Percentiles rank a stretch among this genome's conserved stretches.
Evolutionary conservation across 2,797 vertebrate species (phyloP).

Genomic region (Simalia tracyae): DNA sequence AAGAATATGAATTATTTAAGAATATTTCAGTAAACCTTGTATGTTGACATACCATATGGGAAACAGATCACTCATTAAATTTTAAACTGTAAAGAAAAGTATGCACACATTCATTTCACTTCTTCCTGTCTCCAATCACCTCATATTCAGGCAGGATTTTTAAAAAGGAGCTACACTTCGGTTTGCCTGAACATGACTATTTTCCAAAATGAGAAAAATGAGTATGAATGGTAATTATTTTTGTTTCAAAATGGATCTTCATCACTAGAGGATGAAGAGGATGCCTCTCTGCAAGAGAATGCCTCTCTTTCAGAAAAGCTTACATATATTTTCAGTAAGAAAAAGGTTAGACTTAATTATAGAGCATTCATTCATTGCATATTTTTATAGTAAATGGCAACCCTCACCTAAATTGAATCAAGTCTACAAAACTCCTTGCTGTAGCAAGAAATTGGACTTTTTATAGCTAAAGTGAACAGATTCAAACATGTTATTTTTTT

Average conservation of each 20-base stretch:
- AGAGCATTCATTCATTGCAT: background rate
- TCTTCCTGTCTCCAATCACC: too few relatives aligned
- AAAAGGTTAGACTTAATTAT: background rate
- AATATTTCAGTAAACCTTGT: background rate
- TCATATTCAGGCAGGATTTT: too few relatives aligned
- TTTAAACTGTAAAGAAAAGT: too few relatives aligned
- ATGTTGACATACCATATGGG: too few relatives aligned
- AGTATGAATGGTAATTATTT: background rate
- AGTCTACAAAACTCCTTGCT: background rate
- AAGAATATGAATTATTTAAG: background rate
- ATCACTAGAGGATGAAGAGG: background rate
- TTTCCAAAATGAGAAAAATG: background rate
- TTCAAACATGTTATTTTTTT: background rate
- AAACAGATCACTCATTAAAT: background rate
- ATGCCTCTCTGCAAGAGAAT: background rate
- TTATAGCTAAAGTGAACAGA: background rate
- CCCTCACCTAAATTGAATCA: background rate
- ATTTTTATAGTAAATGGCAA: background rate
- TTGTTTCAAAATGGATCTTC: background rate
- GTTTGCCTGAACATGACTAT: background rate
- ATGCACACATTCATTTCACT: too few relatives aligned
- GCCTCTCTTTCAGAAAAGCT: background rate
- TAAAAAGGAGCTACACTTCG: background rate
- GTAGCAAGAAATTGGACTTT: background rate
- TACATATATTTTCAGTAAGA: background rate